Evolutionary conservation across 2,888 invertebrate genomes (phyloP).

Genomic region (Drosophila incognita): DNA sequence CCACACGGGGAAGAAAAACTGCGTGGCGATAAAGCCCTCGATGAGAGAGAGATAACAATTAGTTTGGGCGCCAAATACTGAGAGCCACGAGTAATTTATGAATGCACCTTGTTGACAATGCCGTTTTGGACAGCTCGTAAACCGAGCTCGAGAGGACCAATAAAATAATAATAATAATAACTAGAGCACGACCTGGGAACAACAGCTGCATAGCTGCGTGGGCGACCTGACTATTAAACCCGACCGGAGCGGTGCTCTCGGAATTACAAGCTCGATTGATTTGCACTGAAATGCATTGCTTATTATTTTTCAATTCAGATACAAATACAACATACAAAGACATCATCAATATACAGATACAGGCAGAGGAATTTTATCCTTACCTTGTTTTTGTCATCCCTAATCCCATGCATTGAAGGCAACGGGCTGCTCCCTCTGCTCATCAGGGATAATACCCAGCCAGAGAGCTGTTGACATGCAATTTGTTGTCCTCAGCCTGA

Average conservation of each 20-base stretch:
- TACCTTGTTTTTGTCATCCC: constrained; percentile 46
- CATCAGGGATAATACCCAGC: constrained; percentile 60
- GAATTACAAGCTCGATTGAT: constrained; percentile 79
- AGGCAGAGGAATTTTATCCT: constrained; percentile 14
- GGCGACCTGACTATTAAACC: constrained; percentile 24
- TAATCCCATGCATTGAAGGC: constrained; percentile 37
- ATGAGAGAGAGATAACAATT: constrained; percentile 66
- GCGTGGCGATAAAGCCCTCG: constrained; percentile 55
- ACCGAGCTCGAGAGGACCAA: constrained; percentile 44
- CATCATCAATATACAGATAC: neutral
- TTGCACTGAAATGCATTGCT: constrained; percentile 41
- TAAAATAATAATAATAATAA: constrained; percentile 46
- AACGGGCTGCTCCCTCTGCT: constrained; percentile 9
- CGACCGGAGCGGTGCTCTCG: constrained; percentile 21
- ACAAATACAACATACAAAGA: constrained; percentile 22
- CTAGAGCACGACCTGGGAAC: constrained; percentile 34
- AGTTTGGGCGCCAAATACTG: constrained; percentile 61
- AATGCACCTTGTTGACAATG: constrained; percentile 72
- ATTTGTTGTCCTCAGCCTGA: constrained; percentile 64
- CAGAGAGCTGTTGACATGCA: constrained; percentile 74
- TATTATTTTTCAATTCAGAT: constrained; percentile 39
- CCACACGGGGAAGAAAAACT: constrained; percentile 33
- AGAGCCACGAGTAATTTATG: constrained; percentile 59
- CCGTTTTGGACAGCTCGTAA: constrained; percentile 71
- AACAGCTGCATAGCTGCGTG: constrained; percentile 53